Evolutionary conservation across 53 echinoderm and acorn worm species (phyloP).

Genomic region (Mesocentrotus franciscanus): DNA sequence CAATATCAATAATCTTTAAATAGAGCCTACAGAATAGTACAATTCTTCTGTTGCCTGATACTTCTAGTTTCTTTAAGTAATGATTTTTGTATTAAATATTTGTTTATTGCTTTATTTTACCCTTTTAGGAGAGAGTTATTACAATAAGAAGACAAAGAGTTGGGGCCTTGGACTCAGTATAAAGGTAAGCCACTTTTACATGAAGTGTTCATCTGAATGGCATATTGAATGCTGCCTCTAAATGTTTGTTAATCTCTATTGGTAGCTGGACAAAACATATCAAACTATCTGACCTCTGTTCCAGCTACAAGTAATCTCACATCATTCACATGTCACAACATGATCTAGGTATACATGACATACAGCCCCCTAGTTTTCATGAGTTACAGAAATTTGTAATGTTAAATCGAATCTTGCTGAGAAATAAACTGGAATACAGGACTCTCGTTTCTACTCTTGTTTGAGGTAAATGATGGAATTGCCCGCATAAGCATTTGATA

Average conservation of each 20-base stretch:
- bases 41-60: not conserved
- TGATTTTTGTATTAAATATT: too few relatives aligned
- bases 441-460: not conserved
- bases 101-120: not conserved
- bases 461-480: not conserved
- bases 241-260: not conserved
- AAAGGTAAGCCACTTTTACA: constrained; percentile 72
- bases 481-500: not conserved
- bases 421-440: not conserved
- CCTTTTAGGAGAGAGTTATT: constrained; percentile 81
- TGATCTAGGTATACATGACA: not conserved
- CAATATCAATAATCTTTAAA: too few relatives aligned
- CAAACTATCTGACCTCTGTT: not conserved
- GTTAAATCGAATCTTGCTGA: not conserved
- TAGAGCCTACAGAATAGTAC: too few relatives aligned
- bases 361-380: not conserved
- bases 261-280: not conserved
- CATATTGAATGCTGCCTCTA: not conserved
- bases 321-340: not conserved
- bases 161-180: constrained; percentile 98
- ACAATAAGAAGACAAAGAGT: constrained; percentile 86
- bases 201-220: not conserved
- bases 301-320: not conserved
- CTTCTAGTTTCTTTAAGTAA: not conserved
- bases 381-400: not conserved